Evolutionary conservation across 2,113 vertebrate species (phyloP).

Genomic region (Coptodon rendalli): DNA sequence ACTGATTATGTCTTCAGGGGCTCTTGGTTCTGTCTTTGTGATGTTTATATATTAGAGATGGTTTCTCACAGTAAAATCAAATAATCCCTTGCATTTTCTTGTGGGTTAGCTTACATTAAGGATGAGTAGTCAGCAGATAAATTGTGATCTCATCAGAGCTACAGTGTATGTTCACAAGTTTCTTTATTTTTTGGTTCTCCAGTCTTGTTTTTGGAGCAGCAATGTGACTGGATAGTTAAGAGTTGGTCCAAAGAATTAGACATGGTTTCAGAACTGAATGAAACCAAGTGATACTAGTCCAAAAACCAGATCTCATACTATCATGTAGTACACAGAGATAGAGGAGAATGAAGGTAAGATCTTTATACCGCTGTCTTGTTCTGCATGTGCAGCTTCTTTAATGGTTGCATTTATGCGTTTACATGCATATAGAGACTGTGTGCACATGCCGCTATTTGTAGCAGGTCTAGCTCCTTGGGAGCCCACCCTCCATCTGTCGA

Average conservation of each 20-base stretch:
- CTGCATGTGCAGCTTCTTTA: not conserved
- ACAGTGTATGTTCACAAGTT: not conserved
- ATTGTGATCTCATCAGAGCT: not conserved
- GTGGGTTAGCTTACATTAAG: not conserved
- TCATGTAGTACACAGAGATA: not conserved
- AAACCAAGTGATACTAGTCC: not conserved
- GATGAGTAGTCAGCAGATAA: not conserved
- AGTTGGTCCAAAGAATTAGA: not conserved
- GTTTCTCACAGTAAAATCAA: not conserved
- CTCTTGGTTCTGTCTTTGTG: not conserved
- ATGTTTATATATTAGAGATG: not conserved
- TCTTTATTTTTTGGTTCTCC: not conserved
- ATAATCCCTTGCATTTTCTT: not conserved
- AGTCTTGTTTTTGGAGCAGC: constrained; percentile 20
- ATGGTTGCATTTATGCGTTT: not conserved
- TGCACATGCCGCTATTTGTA: constrained; percentile 61
- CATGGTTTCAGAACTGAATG: not conserved
- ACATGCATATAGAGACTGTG: not conserved
- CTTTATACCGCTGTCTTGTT: not conserved
- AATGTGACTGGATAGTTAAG: constrained; percentile 2
- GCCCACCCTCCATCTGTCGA: constrained; percentile 68
- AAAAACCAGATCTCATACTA: not conserved
- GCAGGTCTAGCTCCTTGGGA: constrained; percentile 62
- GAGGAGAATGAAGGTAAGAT: not conserved
- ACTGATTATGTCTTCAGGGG: not conserved